These are phyloP conservation scores for Argyrosomus japonicus DNA, from an alignment of 2,113 vertebrate genomes.

Conservation along the genomic window DNA sequence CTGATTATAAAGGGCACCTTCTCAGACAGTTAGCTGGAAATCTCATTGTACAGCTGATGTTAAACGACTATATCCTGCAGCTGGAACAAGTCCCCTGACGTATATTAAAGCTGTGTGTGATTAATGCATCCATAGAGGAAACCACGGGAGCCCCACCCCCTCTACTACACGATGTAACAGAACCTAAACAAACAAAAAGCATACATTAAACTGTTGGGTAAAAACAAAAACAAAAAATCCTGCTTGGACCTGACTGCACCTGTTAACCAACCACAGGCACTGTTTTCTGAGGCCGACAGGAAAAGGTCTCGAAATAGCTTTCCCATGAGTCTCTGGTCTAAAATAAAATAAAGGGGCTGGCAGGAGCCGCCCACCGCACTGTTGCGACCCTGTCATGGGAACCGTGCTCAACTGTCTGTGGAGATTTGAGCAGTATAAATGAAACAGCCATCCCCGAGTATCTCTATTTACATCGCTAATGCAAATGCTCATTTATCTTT, in stretches of 20 bases:
- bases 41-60: background rate
- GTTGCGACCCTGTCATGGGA: conserved; percentile 84
- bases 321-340: conserved; percentile 86
- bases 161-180: background rate
- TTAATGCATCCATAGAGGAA: conserved; percentile 11
- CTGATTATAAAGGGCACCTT: background rate
- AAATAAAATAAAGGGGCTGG: conserved; percentile 82
- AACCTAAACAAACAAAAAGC: conserved; percentile 35
- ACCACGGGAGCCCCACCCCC: background rate
- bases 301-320: conserved; percentile 85
- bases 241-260: conserved; percentile 75
- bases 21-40: background rate
- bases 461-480: conserved; percentile 55
- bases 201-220: conserved; percentile 36
- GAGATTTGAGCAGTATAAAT: conserved; percentile 71
- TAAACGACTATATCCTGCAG: conserved; percentile 9
- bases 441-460: conserved; percentile 49
- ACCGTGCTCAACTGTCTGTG: conserved; percentile 78
- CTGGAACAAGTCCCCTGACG: background rate
- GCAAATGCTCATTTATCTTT: conserved; percentile 53
- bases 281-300: conserved; percentile 76
- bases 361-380: conserved; percentile 75
- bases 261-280: conserved; percentile 78
- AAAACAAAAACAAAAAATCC: conserved; percentile 50
- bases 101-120: conserved; percentile 11